Percentiles rank a stretch among this genome's conserved stretches.
These are phyloP conservation scores for Oreohelix idahoensis DNA, from an alignment of 1,140 invertebrate species.

Conservation along the genomic window DNA sequence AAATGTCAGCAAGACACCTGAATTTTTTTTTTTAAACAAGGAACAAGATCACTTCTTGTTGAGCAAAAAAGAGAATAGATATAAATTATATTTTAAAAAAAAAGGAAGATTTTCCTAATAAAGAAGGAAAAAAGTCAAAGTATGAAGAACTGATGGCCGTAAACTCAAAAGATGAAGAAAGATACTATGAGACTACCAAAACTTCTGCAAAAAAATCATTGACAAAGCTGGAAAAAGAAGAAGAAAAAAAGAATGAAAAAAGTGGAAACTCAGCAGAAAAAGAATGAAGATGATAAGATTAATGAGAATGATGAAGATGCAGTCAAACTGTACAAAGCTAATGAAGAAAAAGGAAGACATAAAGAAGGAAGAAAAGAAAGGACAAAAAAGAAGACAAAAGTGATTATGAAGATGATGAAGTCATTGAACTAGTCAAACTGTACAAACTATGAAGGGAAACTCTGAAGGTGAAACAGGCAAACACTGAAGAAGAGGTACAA, in stretches of 20 bases:
- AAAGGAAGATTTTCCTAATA: no score
- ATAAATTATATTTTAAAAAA: no score
- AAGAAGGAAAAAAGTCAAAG: no score
- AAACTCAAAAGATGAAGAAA: no score
- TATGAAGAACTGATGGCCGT: no score
- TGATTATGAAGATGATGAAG: conserved; percentile 49
- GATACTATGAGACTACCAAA: conserved; percentile 68
- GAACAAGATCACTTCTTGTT: no score
- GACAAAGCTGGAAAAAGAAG: background rate
- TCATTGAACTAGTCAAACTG: conserved; percentile 45
- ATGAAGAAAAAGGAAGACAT: conserved; percentile 62
- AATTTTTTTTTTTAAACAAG: no score
- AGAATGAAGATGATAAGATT: conserved; percentile 46
- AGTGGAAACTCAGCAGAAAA: conserved; percentile 54
- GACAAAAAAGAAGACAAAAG: no score
- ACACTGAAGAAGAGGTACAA: conserved; percentile 55
- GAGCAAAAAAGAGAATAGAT: no score
- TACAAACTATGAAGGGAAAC: conserved; percentile 38
- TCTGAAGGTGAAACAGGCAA: conserved; percentile 45
- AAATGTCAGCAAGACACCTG: no score
- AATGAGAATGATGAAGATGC: conserved; percentile 56
- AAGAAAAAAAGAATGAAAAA: conserved; percentile 2
- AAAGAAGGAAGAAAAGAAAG: no score
- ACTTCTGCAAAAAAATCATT: conserved; percentile 57
- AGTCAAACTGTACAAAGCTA: conserved; percentile 61